Evolutionary conservation across 2,113 vertebrate genomes (phyloP).

Genomic region (Galbula dea): DNA sequence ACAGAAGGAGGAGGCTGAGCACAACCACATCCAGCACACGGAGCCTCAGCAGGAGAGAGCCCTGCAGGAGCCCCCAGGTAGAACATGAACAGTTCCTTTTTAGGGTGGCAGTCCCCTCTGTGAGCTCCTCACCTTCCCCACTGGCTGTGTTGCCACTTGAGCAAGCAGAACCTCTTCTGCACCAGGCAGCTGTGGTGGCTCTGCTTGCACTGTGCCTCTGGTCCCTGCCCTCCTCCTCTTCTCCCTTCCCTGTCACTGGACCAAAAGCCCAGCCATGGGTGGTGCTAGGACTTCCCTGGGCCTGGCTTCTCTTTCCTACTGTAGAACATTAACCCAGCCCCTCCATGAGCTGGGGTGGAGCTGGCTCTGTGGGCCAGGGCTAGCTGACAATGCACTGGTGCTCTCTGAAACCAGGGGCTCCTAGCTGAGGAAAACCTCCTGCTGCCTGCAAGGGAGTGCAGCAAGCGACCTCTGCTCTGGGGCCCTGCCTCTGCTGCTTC

Average conservation of each 20-base stretch:
- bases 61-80: constrained; percentile 50
- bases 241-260: rapidly evolving
- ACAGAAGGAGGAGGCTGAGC: neutral
- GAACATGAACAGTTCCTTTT: rapidly evolving
- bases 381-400: neutral
- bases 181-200: neutral
- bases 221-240: neutral
- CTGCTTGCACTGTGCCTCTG: neutral
- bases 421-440: neutral
- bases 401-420: neutral
- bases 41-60: neutral
- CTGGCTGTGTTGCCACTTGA: neutral
- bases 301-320: neutral
- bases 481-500: neutral
- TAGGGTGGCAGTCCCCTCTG: neutral
- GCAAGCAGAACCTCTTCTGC: neutral
- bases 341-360: too few species aligned
- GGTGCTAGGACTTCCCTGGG: neutral
- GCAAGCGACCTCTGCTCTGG: neutral
- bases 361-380: neutral
- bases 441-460: neutral
- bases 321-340: neutral
- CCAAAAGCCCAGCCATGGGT: neutral
- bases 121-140: neutral
- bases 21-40: neutral